Percentiles rank a stretch among this genome's conserved stretches.
Conservation (phyloP, 1,140 invertebrate species). For the Dreissena rostriformis region DNA sequence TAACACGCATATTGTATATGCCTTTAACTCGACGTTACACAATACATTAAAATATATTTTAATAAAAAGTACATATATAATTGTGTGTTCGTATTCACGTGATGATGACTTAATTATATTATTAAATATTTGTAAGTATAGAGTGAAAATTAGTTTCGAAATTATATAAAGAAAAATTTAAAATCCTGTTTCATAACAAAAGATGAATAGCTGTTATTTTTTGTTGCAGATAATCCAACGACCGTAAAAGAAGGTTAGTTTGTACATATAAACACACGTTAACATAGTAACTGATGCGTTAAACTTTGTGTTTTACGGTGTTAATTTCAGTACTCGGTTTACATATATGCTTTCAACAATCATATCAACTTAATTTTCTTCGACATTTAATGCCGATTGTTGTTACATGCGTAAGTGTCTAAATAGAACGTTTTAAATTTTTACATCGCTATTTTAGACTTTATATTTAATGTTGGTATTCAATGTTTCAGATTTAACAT, state of each 20-base stretch:
- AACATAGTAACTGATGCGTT: background rate
- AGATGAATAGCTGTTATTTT: too few relatives aligned
- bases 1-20: background rate
- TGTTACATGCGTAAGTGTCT: too few relatives aligned
- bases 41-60: background rate
- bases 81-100: background rate
- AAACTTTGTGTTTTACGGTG: background rate
- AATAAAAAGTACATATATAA: background rate
- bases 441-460: too few relatives aligned
- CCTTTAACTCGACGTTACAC: background rate
- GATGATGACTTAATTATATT: background rate
- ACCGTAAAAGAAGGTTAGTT: background rate
- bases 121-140: background rate
- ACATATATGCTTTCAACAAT: background rate
- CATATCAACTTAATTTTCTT: background rate
- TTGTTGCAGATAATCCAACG: too few relatives aligned
- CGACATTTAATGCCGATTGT: background rate
- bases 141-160: background rate
- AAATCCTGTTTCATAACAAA: too few relatives aligned
- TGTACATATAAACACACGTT: background rate
- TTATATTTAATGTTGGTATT: background rate
- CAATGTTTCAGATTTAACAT: conserved; percentile 27
- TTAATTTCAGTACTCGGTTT: background rate
- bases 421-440: too few relatives aligned
- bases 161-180: too few relatives aligned